These are phyloP conservation scores for Lagothrix lagotricha DNA, from an alignment of 2,797 vertebrate genomes.

Conservation along the genomic window DNA sequence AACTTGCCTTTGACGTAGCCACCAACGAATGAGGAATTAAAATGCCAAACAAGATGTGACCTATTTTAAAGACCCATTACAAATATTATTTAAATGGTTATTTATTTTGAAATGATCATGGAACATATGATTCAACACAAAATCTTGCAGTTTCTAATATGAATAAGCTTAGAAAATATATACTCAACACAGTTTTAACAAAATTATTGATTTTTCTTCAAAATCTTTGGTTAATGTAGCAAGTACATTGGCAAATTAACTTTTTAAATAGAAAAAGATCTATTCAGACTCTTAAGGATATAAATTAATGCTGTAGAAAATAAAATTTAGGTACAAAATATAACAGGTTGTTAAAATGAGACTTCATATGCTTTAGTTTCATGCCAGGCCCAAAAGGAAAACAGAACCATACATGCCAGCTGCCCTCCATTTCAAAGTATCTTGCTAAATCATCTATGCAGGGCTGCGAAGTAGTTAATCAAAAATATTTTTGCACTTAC, in stretches of 20 bases:
- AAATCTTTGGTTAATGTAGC: not conserved
- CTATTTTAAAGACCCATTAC: not conserved
- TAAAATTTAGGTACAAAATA: conserved; percentile 1
- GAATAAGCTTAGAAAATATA: not conserved
- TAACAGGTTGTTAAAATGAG: not conserved
- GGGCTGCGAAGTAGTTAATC: not conserved
- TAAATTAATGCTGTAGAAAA: not conserved
- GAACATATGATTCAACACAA: not conserved
- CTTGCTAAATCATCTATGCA: not conserved
- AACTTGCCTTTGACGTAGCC: not conserved
- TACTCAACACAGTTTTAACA: not conserved
- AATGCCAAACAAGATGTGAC: not conserved
- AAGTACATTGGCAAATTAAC: not conserved
- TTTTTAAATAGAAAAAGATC: not conserved
- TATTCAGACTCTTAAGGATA: not conserved
- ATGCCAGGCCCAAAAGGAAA: not conserved
- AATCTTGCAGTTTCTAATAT: not conserved
- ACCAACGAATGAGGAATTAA: not conserved
- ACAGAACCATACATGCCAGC: not conserved
- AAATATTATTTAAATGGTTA: not conserved
- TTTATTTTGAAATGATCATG: not conserved
- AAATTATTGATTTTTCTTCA: not conserved
- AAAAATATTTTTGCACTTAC: not conserved
- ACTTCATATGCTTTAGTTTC: not conserved
- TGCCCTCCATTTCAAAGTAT: not conserved